Evolutionary conservation across 2,113 vertebrate species (phyloP).

Genomic region (Pomatostomus ruficeps): DNA sequence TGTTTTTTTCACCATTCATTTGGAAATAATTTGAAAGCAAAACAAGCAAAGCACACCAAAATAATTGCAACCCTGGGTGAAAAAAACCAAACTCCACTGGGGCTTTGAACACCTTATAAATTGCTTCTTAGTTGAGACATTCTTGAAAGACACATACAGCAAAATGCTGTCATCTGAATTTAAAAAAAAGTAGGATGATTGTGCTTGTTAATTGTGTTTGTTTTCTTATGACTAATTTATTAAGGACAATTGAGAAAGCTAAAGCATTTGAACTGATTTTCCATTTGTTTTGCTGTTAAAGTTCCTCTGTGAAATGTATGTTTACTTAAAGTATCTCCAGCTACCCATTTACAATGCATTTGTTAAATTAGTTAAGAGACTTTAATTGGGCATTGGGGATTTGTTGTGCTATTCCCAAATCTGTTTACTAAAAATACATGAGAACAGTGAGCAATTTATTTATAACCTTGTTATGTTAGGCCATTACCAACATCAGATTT

Average conservation of each 20-base stretch:
- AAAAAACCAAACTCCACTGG: not conserved
- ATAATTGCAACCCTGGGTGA: not conserved
- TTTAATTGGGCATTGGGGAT: constrained; percentile 69
- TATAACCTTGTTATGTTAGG: constrained; percentile 61
- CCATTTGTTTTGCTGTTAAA: constrained; percentile 60
- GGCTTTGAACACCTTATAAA: not conserved
- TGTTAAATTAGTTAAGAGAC: constrained; percentile 73
- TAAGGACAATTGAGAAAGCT: constrained; percentile 45
- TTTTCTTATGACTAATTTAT: constrained; percentile 50
- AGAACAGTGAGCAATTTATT: constrained; percentile 58
- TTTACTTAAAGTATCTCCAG: constrained; percentile 68
- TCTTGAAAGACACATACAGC: not conserved
- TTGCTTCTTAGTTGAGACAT: not conserved
- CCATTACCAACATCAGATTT: constrained; percentile 16
- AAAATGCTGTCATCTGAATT: not conserved
- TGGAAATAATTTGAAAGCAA: not conserved
- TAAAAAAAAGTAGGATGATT: not conserved
- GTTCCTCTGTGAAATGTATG: constrained; percentile 51
- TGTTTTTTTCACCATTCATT: not conserved
- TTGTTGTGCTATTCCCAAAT: constrained; percentile 62
- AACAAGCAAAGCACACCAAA: constrained; percentile 8
- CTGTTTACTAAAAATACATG: constrained; percentile 66
- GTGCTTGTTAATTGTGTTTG: constrained; percentile 19
- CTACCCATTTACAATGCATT: constrained; percentile 56
- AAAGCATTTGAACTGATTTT: constrained; percentile 48